These are phyloP conservation scores for Maconellicoccus hirsutus DNA, from an alignment of 1,140 invertebrate genomes.

Conservation along the genomic window DNA sequence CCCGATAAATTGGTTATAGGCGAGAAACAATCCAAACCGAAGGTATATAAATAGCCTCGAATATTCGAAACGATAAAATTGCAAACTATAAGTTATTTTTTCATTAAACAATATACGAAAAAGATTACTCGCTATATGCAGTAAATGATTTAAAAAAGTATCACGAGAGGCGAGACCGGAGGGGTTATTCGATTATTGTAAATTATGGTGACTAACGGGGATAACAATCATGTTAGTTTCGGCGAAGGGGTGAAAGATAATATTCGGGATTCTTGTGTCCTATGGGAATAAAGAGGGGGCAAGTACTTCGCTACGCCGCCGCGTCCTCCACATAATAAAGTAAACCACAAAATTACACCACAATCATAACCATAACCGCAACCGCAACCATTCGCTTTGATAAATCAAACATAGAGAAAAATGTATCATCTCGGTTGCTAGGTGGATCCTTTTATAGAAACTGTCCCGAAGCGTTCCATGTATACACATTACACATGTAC, in stretches of 20 bases:
- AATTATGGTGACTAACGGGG: not conserved
- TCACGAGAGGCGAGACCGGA: too few relatives aligned
- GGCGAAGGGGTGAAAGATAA: not conserved
- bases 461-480: not conserved
- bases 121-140: too few relatives aligned
- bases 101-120: too few relatives aligned
- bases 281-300: not conserved
- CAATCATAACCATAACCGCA: not conserved
- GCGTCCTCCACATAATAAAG: not conserved
- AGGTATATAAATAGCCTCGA: too few relatives aligned
- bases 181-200: not conserved
- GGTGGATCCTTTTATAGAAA: not conserved
- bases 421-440: not conserved
- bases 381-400: conserved; percentile 7
- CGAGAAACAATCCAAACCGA: too few relatives aligned
- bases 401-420: conserved; percentile 6
- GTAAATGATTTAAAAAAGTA: too few relatives aligned
- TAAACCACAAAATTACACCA: not conserved
- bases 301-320: not conserved
- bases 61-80: too few relatives aligned
- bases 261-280: not conserved
- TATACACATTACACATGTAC: too few relatives aligned
- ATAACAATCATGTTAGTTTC: not conserved
- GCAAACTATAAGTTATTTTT: too few relatives aligned
- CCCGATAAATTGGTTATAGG: too few relatives aligned